Base-by-base conservation (phyloP, 2,797 vertebrate genomes). In the Sebastes vulpes region DNA sequence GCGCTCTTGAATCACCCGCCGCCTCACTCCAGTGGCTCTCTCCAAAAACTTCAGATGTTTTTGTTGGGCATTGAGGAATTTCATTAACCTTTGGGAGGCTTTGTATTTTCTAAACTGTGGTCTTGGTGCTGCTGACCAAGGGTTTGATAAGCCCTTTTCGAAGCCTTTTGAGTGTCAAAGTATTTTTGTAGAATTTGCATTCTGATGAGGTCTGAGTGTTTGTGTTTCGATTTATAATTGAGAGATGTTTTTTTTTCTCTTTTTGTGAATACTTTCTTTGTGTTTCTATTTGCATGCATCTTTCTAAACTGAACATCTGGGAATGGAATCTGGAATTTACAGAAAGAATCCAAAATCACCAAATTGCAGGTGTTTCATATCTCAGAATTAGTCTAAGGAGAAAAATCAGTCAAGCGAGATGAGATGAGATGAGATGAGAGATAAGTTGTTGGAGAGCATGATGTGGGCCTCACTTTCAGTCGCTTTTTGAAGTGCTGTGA, bases 71-170 rank as follows among this genome's bases (percentile, higher is more conserved):
- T 2, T 23, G 54, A 78, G 50, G 89, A 84, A 90, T 91, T 64
- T 26, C 72, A 89, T 91, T 90, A 91, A 91, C 89, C 86, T 91
- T 90, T 91, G 21, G 16, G 10, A 71, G 52, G 26, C 86, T 89
- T 83, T 90, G 84, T 79, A 79, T 65, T 72, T 70, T 38, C 16
- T 25, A 64, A 79, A 69, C 71, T 29, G 42, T 31, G 72, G 66
- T 48, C 46, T 64, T 38, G 35, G 12, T 9, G 31, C 70, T 23
- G 65, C 72, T 4, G 23, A 67, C 78, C 26, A 26, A 58, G 35
- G 20, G 18, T 28, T 23, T 72, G 79, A 87, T 88, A 79, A 86
- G 66, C 79, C 65, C 67, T 74, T 61, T 58, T 66, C 61, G 68
- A 50, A 60, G 58, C 48, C 58, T 65, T 79, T 77, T 31, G 75